phyloP scores from a whole-genome alignment of 2,888 invertebrate genomes.

The Pristionchus fissidentatus region DNA sequence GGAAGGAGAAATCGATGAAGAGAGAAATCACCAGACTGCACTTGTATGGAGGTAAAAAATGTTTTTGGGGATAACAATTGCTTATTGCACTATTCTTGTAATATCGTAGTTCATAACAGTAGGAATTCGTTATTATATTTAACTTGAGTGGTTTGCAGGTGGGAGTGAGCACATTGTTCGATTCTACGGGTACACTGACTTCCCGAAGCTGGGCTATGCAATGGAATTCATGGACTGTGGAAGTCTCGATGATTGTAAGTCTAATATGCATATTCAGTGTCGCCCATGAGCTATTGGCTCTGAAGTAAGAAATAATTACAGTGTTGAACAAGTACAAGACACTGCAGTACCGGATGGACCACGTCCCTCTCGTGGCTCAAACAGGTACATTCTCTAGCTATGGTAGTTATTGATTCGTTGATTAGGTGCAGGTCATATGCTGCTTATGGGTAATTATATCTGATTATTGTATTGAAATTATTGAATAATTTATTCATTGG shows the following conservation, averaged over 20 bases:
- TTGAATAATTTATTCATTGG: too few species aligned
- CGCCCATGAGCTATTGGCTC: not conserved
- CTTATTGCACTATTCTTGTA: not conserved
- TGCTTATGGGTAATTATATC: too few species aligned
- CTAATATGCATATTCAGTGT: not conserved
- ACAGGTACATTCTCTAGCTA: slow-evolving; percentile 84
- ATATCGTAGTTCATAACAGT: not conserved
- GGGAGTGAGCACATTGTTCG: slow-evolving; percentile 87
- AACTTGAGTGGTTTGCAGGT: not conserved
- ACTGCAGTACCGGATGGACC: slow-evolving; percentile 85
- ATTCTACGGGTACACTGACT: slow-evolving; percentile 90
- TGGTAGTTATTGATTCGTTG: slow-evolving; percentile 74
- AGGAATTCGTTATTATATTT: not conserved
- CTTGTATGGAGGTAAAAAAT: slow-evolving; percentile 34
- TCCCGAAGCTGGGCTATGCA: slow-evolving; percentile 82
- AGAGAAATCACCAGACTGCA: slow-evolving; percentile 10
- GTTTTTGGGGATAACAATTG: not conserved
- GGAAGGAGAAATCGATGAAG: not conserved
- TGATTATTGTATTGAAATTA: too few species aligned
- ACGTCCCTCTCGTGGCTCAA: slow-evolving; percentile 94
- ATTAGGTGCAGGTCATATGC: too few species aligned
- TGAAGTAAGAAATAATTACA: slow-evolving; percentile 44
- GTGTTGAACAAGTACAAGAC: slow-evolving; percentile 49
- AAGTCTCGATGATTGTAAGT: slow-evolving; percentile 88
- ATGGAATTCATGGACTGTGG: slow-evolving; percentile 99